Conservation (phyloP, 2,113 vertebrate species). For the Taurulus bubalis region DNA sequence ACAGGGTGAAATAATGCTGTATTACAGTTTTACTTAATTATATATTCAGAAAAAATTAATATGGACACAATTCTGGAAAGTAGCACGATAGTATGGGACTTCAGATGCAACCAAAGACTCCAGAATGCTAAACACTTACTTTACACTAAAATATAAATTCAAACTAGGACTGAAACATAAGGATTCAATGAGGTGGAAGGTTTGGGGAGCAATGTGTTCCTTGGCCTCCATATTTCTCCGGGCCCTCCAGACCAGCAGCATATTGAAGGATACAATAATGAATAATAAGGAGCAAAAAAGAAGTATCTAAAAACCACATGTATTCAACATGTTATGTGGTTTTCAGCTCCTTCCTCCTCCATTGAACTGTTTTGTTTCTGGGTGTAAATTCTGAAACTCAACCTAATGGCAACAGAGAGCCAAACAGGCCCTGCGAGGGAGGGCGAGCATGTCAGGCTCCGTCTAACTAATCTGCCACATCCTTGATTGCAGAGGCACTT, state of each 20-base stretch:
- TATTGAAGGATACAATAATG: not conserved
- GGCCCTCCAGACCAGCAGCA: not conserved
- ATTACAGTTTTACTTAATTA: not conserved
- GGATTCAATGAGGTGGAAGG: not conserved
- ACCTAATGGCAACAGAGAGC: slow-evolving; percentile 25
- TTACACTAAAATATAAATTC: not conserved
- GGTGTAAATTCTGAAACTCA: slow-evolving; percentile 36
- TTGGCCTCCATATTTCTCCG: not conserved
- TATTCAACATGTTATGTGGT: not conserved
- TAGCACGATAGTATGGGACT: too few relatives aligned
- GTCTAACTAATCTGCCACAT: slow-evolving; percentile 73
- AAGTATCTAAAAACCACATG: not conserved
- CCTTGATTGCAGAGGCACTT: slow-evolving; percentile 48
- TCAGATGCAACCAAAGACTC: too few relatives aligned
- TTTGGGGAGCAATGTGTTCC: not conserved
- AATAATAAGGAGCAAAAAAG: not conserved
- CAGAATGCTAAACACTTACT: not conserved
- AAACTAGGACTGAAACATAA: not conserved
- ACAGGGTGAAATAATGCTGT: not conserved
- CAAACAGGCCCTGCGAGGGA: slow-evolving; percentile 31
- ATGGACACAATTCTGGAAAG: not conserved
- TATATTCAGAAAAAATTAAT: not conserved
- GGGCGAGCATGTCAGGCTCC: slow-evolving; percentile 56
- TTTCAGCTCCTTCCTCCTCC: not conserved
- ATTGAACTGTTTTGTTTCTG: slow-evolving; percentile 27